phyloP scores from a whole-genome alignment of 2,797 vertebrate genomes.

The Argyrosomus regius region DNA sequence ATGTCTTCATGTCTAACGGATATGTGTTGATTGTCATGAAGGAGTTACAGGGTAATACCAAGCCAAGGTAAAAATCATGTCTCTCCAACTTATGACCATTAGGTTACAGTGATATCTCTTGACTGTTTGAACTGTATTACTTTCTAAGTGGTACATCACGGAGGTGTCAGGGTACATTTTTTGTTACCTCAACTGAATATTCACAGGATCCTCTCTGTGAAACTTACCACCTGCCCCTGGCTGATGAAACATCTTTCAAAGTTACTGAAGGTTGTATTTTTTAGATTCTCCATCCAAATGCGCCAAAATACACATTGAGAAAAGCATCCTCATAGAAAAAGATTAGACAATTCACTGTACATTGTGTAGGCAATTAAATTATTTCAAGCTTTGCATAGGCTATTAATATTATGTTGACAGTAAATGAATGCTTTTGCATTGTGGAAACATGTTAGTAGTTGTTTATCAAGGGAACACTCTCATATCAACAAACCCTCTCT shows the following conservation, averaged over 20 bases:
- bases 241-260: slow-evolving; percentile 32
- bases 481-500: slow-evolving; percentile 37
- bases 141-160: background rate
- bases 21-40: background rate
- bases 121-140: slow-evolving; percentile 17
- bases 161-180: background rate
- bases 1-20: background rate
- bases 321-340: background rate
- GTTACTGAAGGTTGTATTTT: slow-evolving; percentile 22
- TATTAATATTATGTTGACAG: background rate
- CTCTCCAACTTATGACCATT: slow-evolving; percentile 5
- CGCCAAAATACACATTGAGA: slow-evolving; percentile 5
- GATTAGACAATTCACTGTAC: background rate
- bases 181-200: slow-evolving; percentile 8
- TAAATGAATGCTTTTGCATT: slow-evolving; percentile 6
- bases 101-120: slow-evolving; percentile 17
- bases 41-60: slow-evolving; percentile 8
- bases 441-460: slow-evolving; percentile 37
- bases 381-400: background rate
- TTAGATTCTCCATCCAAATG: slow-evolving; percentile 14
- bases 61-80: background rate
- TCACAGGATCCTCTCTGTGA: slow-evolving; percentile 8
- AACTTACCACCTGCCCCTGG: slow-evolving; percentile 1
- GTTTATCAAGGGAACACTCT: slow-evolving; percentile 31
- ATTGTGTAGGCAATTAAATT: background rate